Base-by-base conservation (phyloP, 2,797 vertebrate species). In the Streptopelia turtur region DNA sequence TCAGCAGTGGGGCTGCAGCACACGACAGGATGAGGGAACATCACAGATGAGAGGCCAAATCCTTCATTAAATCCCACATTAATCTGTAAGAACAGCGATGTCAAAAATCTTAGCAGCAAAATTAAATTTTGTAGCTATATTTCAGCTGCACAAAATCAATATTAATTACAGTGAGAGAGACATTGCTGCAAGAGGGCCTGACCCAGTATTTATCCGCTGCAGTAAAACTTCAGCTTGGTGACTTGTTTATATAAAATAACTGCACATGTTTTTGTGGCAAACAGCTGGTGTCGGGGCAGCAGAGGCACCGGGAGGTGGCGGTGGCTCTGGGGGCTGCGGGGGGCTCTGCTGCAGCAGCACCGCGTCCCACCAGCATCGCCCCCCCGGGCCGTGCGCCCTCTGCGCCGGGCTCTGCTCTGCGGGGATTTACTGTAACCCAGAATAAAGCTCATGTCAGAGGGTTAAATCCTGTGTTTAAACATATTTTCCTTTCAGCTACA, bases 91-190 rank as follows among this genome's bases (percentile, higher is more conserved):
- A 95, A 92, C 90, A 92, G 80, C 56, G 2, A 94, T 94, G 96
- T 97, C 96, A 97, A 95, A 96, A 97, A 96, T 95, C 96, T 95
- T 95, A 97, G 94, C 94, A 95, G 90, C 93, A 95, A 97, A 97
- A 96, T 97, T 96, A 96, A 95, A 95, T 95, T 59, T 64, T 94
- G 77, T 85, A 87, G 83, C 93, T 93, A 68, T 96, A 92, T 97
- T 96, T 97, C 93, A 92, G 95, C 95, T 92, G 91, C 91, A 87
- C 61, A 96, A 88, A 95, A 97, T 96, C 94, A 93, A 95, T 96
- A 96, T 96, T 93, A 95, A 96, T 97, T 96, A 95, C 1, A 45
- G 84, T 14, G 70, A 83, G 94, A 83, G 79, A 94, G 85, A 84
- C 81, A 52, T 45, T 50, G 71, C 78, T 90, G 83, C 1, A 37